Evolutionary conservation across 2,113 vertebrate genomes (phyloP).

Genomic region (Elanus axillaris): DNA sequence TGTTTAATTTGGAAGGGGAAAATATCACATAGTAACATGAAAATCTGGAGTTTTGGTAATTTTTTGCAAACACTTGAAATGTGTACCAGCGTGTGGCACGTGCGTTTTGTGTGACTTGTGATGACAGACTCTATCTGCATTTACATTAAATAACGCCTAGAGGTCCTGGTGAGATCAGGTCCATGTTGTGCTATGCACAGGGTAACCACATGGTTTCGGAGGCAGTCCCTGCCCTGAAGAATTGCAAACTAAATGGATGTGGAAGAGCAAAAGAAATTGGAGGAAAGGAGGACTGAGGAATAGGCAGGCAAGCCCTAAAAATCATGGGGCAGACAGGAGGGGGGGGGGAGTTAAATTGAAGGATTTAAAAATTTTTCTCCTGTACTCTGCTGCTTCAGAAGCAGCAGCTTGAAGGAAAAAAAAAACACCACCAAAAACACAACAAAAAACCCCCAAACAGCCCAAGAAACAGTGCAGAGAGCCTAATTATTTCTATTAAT

Average conservation of each 20-base stretch:
- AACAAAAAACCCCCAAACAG: not conserved
- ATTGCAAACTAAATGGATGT: not conserved
- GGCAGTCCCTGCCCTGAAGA: not conserved
- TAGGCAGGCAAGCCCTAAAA: not conserved
- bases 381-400: not conserved
- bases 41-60: not conserved
- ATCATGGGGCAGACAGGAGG: rapidly evolving
- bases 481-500: not conserved
- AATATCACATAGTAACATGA: not conserved
- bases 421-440: too few species aligned
- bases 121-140: not conserved
- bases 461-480: not conserved
- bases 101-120: rapidly evolving
- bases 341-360: rapidly evolving
- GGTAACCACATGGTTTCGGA: not conserved
- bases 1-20: not conserved
- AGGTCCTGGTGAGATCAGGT: not conserved
- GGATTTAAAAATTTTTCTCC: not conserved
- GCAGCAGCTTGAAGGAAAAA: not conserved
- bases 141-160: not conserved
- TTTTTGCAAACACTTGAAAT: not conserved
- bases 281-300: not conserved
- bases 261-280: not conserved
- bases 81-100: not conserved
- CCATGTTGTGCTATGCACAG: not conserved